Evolutionary conservation across 2,888 invertebrate species (phyloP), one percentile per base, ranked within the genome.

Genomic region (Hirtodrosophila alboralis): DNA sequence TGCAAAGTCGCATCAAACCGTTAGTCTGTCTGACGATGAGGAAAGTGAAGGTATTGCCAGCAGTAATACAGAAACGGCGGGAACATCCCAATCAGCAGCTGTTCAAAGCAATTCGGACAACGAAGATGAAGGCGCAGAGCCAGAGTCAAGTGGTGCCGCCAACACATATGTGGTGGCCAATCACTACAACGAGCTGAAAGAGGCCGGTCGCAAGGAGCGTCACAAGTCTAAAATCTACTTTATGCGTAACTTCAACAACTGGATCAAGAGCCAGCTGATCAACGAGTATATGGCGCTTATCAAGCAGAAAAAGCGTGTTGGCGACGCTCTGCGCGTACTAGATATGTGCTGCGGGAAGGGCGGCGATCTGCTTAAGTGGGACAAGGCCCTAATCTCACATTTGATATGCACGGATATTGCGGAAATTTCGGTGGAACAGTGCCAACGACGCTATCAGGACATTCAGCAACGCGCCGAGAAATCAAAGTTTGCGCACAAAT

Each of bases 281-380:
- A 94, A 96, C 93, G 94, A 95, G 91, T 95, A 95, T 90, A 91
- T 93, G 81, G 93, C 91, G 66, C 94, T 93, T 89, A 92, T 94
- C 37, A 94, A 93, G 84, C 92, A 93, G 70, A 91, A 87, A 3
- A 94, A 93, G 80, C 93, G 93, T 65, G 92, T 93, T 67, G 94
- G 94, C n/a, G 92, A 93, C 48, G 92, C 93, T 0, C 79, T 96
- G 23, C 92, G 93, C 57, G 96, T 97, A 0, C 91, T 98, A 47
- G 99, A 99, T 90, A 94, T 99, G 92, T 97, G 98, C 80, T 98
- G 98, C 89, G 99, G 99, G 1, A 99, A 99, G 92, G 99, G 99
- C 13, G 99, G 99, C 1, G 99, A 99, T 90, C 92, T 99, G 27
- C 92, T 96, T n/a, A 99, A 99, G 91, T 99, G 99, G 97, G 93